phyloP scores from a whole-genome alignment of 30 jellyfish, hydroid and myxozoan genomes.

The Cassiopea xamachana region DNA sequence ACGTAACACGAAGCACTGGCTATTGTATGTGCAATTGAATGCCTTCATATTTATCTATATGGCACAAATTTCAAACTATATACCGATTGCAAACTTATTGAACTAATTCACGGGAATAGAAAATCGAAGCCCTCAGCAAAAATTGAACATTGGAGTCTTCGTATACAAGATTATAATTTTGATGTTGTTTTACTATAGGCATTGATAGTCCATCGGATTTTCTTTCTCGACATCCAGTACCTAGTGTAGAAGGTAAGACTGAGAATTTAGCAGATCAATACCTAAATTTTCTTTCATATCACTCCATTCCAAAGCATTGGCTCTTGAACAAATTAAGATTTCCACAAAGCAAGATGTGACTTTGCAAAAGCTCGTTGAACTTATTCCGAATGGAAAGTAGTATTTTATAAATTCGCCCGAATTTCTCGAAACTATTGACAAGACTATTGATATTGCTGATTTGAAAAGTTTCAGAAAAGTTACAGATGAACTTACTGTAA shows the following conservation, averaged over 20 bases:
- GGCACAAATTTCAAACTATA: constrained; percentile 1
- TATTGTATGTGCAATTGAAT: constrained; percentile 27
- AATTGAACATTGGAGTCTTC: constrained; percentile 4
- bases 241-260: background rate
- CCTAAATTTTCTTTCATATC: constrained; percentile 38
- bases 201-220: constrained; percentile 21
- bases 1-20: constrained; percentile 44
- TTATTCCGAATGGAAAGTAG: constrained; percentile 4
- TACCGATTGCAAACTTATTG: constrained; percentile 32
- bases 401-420: background rate
- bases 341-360: constrained; percentile 41
- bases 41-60: constrained; percentile 24
- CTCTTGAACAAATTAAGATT: constrained; percentile 10
- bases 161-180: constrained; percentile 18
- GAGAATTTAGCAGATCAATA: constrained; percentile 36
- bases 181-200: constrained; percentile 4
- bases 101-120: background rate
- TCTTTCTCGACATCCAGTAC: background rate
- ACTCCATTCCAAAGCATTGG: constrained; percentile 38
- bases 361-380: constrained; percentile 16
- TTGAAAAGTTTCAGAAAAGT: constrained; percentile 15
- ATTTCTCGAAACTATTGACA: background rate
- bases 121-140: background rate
- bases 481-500: constrained; percentile 24
- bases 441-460: constrained; percentile 2